Base-by-base conservation (phyloP, 1,140 invertebrate genomes). In the Mesaphorura yosii region DNA sequence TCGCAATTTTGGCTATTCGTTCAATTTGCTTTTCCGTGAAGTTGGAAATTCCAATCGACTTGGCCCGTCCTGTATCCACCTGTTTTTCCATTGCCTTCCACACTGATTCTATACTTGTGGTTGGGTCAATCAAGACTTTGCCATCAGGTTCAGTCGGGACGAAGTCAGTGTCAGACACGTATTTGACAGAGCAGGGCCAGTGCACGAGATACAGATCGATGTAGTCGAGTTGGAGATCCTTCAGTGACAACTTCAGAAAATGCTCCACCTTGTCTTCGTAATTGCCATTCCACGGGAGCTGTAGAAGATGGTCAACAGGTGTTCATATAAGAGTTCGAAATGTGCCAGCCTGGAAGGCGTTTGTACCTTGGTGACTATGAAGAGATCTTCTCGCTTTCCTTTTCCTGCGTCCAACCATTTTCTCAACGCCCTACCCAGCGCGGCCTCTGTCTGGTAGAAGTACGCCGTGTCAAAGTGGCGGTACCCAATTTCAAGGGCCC, bases 311-410 rank as follows among this genome's bases (percentile, higher is more conserved):
- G 73, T 55, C 57, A 71, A 91, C 52, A 92, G 72, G 65, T 92
- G 88, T 4, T 92, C 67, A 65, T 91, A 92, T 48, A 82, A 76
- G 46, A 87, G 65, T 55, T 81, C 76, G n/a, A 91, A 69, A 37
- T 76, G 77, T 46, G 77, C 68, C 25, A 92, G 67, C 34, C 12
- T 12, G 34, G 34, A 37, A 37, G 34, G 34, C 12, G 17, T 12
- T 10, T 17, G n/a, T 42, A 66, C 67, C 55, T 70, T 71, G 6
- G 70, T 72, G 10, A 64, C 63, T 27, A 71, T 64, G 50, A 71
- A 71, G 10, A 71, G 48, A 20, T 72, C 69, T 52, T 67, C 66
- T 19, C 71, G 48, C 48, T 63, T 69, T 14, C 71, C 29, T 54
- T 64, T 69, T 1, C 66, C 65, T 10, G 57, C 42, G 20, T 61